Base-by-base conservation (phyloP, 2,888 invertebrate genomes). In the Electrophaes corylata region DNA sequence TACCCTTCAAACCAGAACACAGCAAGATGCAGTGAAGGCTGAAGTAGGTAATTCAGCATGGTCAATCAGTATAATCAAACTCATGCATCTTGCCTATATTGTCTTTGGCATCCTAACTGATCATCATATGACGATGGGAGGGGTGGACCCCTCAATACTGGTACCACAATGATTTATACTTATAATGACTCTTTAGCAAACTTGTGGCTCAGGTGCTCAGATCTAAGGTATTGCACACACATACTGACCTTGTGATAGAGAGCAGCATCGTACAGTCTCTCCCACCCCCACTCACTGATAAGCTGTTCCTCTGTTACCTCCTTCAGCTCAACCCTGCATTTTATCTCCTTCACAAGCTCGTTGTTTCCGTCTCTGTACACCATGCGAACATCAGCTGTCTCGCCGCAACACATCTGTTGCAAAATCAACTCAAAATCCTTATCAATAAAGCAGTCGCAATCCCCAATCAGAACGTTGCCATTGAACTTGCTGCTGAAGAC, bases 231-330 rank as follows among this genome's bases (percentile, higher is more conserved):
- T n/a, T n/a, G n/a, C n/a, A n/a, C n/a, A n/a, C n/a, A n/a, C n/a
- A n/a, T 29, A 37, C 37, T 35, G 12, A 82, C 82, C 79, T 94
- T 94, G 65, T 93, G 91, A 67, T 89, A 86, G 26, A 84, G 68
- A 0, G 93, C 91, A 14, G 86, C 77, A 40, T 89, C 85, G 66
- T 90, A 90, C 60, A 94, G 86, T 56, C 93, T 87, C 46, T 88
- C 84, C 74, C 91, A 88, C n/a, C 89, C 85, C 93, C 94, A 94
- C 46, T 93, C 91, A 75, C 93, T 92, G 23, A 94, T 83, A 6
- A 92, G 68, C 67, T 92, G 92, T 62, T 89, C 84, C 43, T 87
- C 84, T 1, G 88, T 86, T 1, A 91, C 83, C 40, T 88, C 85
- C 11, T 67, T 71, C 48, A 94, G 65, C 20, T 88, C 86, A 52